Evolutionary conservation across 2,113 vertebrate species (phyloP), one percentile per base, ranked within the genome.

Genomic region (Eretmochelys imbricata): DNA sequence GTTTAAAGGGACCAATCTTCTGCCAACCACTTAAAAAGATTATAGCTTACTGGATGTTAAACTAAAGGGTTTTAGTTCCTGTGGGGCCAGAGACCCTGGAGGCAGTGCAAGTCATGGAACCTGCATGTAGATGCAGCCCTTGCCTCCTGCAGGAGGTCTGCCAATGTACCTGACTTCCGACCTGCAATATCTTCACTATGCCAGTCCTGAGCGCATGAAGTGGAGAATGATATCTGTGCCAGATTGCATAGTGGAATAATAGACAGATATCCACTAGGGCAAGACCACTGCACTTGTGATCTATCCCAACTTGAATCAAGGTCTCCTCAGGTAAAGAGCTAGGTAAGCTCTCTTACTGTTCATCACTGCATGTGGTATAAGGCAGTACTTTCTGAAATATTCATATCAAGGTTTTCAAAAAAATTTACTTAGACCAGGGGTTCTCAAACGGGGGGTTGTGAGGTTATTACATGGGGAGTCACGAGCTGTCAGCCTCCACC

Each of bases 61-160:
- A 3, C 2, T n/a, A 13, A 2, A 6, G 4, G 14, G 4, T 51
- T 72, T 72, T 38, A 8, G 3, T 76, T 76, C 5, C 69, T 49
- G 0, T 76, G 79, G 49, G 25, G 20, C 17, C 79, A 51, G 22
- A 87, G 2, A 29, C 22, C 5, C 4, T 38, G 35, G 3, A 2
- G 0, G 10, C 50, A 89, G 42, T 38, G 9, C 42, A 48, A 55
- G 42, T 12, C 29, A 91, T 91, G 49, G n/a, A 1, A 16, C 85
- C 27, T 0, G 46, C 10, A 27, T 59, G n/a, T 62, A 35, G 3
- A 49, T 25, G 6, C 0, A 55, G 38, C 19, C 4, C 46, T 65
- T 53, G 38, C 27, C 42, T 89, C 25, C 76, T 76, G 3, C 48
- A 88, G 6, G 25, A 62, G 27, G 25, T 78, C 75, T 46, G 75